Base-by-base conservation (phyloP, 1,140 invertebrate species). In the Drosophila varians region DNA sequence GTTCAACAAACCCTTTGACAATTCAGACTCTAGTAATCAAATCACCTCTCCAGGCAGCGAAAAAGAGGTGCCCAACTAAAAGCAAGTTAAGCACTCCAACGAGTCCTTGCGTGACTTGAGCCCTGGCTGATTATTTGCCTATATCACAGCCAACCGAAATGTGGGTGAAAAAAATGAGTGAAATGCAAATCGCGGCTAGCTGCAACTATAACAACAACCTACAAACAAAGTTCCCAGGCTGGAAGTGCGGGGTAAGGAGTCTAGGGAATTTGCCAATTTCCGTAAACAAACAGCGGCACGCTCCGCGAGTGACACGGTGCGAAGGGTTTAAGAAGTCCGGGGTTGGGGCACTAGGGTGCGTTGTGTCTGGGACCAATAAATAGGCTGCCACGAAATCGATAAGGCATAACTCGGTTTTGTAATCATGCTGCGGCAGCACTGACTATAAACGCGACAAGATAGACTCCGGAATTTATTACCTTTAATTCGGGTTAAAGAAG, bases 131-230 rank as follows among this genome's bases (percentile, higher is more conserved):
- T 54, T 73, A 48, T 70, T 70, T 47, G 53, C 52, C 51, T 31
- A 46, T 58, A 56, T 60, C 43, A 48, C 45, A 64, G 51, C 25
- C 36, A 62, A 42, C 49, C 25, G 28, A 61, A 75, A 75, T 61
- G 51, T 75, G 72, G 62, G 73, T 71, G 71, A 74, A 66, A 43
- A 51, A 43, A 40, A 60, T 82, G 36, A 82, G 71, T 77, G 47
- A 53, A 82, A 82, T 61, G 66, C 64, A 65, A 71, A 54, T 56
- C 26, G 53, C n/a, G n/a, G 38, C 34, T 16, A 46, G 34, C 46
- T 80, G 88, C 83, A 90, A 86, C 88, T 90, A 90, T 90, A 90
- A 90, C 83, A 90, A 90, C 88, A 90, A 90, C 88, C 88, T 90
- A 90, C 56, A 77, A 90, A 87, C 72, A 76, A 83, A 47, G 43